Conservation (phyloP, 2,113 vertebrate genomes). For the Lasiurus borealis region DNA sequence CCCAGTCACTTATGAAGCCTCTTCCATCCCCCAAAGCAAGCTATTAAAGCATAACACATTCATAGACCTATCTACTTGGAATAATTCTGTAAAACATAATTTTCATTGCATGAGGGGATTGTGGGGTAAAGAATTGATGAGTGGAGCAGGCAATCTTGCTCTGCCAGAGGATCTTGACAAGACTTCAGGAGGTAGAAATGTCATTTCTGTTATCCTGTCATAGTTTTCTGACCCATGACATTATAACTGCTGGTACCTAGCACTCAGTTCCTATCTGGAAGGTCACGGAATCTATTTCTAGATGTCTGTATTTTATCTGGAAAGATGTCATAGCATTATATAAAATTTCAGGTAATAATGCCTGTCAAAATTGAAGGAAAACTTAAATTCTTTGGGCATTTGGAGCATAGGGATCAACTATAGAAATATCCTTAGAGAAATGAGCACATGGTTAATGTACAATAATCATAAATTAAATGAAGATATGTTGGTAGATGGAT, state of each 20-base stretch:
- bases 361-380: not conserved
- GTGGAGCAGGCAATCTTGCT: not conserved
- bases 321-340: slow-evolving; percentile 15
- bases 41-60: not conserved
- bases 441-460: not conserved
- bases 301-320: slow-evolving; percentile 55
- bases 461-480: not conserved
- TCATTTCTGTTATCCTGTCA: slow-evolving; percentile 29
- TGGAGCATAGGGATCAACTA: not conserved
- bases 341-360: slow-evolving; percentile 16
- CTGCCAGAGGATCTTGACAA: slow-evolving; percentile 33
- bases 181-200: not conserved
- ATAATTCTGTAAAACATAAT: slow-evolving; percentile 19
- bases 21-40: not conserved
- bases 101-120: slow-evolving; percentile 10
- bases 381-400: not conserved
- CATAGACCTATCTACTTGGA: not conserved
- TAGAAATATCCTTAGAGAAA: not conserved
- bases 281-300: slow-evolving; percentile 54
- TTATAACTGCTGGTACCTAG: slow-evolving; percentile 41
- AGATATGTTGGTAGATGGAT: not conserved
- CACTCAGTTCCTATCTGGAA: slow-evolving; percentile 51
- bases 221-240: slow-evolving; percentile 52
- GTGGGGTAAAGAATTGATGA: slow-evolving; percentile 17
- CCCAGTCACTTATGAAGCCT: not conserved